Conservation (phyloP, 1,140 invertebrate genomes). For the Agrilus planipennis region DNA sequence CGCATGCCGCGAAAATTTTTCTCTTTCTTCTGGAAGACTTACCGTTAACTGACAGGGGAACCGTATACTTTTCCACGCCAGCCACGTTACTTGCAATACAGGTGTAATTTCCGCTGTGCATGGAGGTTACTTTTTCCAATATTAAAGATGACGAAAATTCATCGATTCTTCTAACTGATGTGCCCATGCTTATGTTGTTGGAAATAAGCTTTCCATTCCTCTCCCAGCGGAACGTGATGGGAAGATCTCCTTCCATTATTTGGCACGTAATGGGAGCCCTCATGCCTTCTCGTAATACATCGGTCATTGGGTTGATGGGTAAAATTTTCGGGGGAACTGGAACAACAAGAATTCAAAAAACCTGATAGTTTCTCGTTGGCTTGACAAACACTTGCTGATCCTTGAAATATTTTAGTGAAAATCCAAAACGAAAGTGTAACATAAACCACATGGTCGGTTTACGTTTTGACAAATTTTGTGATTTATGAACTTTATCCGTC, state of each 20-base stretch:
- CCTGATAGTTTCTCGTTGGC: no score
- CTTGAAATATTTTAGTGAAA: no score
- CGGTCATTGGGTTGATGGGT: constrained; percentile 70
- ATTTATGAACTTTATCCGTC: no score
- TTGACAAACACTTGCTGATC: no score
- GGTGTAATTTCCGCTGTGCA: constrained; percentile 79
- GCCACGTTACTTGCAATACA: constrained; percentile 78
- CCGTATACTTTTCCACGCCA: constrained; percentile 59
- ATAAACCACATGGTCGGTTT: no score
- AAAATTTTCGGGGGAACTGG: constrained; percentile 80
- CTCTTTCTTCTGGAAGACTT: constrained; percentile 25
- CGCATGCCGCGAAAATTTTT: no score
- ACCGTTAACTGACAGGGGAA: constrained; percentile 74
- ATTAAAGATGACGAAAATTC: constrained; percentile 81
- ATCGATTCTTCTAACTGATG: constrained; percentile 55
- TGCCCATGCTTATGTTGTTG: constrained; percentile 37
- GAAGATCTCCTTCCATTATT: constrained; percentile 87
- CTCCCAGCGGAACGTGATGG: constrained; percentile 78
- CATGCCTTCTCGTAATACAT: constrained; percentile 77
- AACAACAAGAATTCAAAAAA: no score
- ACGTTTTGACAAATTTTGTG: no score
- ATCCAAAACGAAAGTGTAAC: no score
- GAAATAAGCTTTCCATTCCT: constrained; percentile 61
- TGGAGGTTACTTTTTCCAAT: constrained; percentile 64
- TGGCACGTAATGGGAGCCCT: constrained; percentile 85